Conservation (phyloP, 2,113 vertebrate species). For the Zosterops hypoxanthus region DNA sequence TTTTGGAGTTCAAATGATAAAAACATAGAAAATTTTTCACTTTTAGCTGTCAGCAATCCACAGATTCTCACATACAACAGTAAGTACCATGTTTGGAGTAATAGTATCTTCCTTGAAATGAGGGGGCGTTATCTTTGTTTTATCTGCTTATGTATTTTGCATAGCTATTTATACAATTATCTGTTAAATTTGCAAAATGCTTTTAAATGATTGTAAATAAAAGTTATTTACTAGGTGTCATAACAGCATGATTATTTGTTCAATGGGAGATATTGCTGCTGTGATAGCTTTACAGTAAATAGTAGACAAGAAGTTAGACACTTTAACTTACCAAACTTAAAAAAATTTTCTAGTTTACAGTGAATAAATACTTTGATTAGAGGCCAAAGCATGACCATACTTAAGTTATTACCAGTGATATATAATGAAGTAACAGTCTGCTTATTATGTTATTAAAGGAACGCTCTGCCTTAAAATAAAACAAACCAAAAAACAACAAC, state of each 20-base stretch:
- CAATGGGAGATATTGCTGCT: background rate
- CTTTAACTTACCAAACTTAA: background rate
- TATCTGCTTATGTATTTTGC: background rate
- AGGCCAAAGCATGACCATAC: background rate
- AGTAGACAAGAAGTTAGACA: background rate
- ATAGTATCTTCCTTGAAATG: background rate
- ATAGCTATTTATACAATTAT: background rate
- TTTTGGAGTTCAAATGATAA: background rate
- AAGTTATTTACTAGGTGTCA: background rate
- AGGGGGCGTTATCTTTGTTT: background rate
- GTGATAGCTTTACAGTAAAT: background rate
- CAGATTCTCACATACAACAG: background rate
- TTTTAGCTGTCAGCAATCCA: background rate
- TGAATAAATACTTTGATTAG: background rate
- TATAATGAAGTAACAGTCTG: background rate
- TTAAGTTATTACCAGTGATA: background rate
- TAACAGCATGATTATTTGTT: background rate
- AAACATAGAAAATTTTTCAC: background rate
- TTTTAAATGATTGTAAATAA: background rate
- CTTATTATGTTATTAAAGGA: background rate
- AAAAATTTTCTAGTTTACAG: background rate
- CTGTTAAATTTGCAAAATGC: background rate
- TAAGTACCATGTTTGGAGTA: background rate
- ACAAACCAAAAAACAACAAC: background rate
- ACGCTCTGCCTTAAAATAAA: background rate